These are phyloP conservation scores for Drosophila sordidapex DNA, from an alignment of 2,888 invertebrate species.

Conservation along the genomic window DNA sequence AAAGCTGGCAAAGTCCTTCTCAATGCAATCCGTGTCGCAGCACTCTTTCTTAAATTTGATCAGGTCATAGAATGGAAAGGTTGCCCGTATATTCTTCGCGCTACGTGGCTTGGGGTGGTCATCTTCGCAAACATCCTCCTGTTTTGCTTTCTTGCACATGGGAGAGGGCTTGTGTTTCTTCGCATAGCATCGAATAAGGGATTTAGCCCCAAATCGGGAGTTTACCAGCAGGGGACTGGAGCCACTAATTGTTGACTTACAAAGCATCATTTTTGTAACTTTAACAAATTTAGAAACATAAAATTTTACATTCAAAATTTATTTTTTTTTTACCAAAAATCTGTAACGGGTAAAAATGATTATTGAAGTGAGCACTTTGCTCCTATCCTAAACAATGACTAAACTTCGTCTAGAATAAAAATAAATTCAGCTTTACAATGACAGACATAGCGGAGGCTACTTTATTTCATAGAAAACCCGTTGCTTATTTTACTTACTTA, in stretches of 20 bases:
- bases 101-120: conserved; percentile 32
- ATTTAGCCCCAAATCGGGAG: not conserved
- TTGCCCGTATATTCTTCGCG: conserved; percentile 4
- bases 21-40: conserved; percentile 47
- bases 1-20: conserved; percentile 45
- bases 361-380: not conserved
- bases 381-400: conserved; percentile 10
- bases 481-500: too few relatives aligned
- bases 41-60: conserved; percentile 39
- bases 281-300: not conserved
- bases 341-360: conserved; percentile 10
- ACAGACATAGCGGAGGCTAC: not conserved
- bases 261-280: conserved; percentile 24
- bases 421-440: not conserved
- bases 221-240: not conserved
- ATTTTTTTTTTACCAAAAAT: conserved; percentile 5
- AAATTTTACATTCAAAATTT: conserved; percentile 1
- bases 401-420: not conserved
- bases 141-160: conserved; percentile 3
- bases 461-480: not conserved
- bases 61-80: conserved; percentile 48
- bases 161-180: conserved; percentile 28
- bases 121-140: conserved; percentile 3
- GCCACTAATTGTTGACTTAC: not conserved
- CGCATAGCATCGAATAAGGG: not conserved